phyloP scores from a whole-genome alignment of 2,797 vertebrate species.

The Muscicapa striata region DNA sequence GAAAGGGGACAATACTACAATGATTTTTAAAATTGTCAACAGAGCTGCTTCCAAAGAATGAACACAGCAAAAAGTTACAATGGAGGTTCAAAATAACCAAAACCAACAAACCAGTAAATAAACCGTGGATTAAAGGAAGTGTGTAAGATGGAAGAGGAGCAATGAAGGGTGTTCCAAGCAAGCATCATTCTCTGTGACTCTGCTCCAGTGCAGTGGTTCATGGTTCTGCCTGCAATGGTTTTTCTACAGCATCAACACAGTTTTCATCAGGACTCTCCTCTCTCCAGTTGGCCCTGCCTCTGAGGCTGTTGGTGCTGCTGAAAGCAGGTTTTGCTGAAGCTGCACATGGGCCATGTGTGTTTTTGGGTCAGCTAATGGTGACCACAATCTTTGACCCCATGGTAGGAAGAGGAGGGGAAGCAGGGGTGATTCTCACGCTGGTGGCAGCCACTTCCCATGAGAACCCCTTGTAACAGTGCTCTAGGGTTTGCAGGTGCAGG shows the following conservation, averaged over 20 bases:
- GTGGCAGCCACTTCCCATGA: slow-evolving; percentile 19
- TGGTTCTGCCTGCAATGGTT: background rate
- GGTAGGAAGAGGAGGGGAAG: background rate
- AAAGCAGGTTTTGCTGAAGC: background rate
- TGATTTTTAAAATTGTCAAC: background rate
- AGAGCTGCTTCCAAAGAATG: background rate
- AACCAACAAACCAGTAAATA: background rate
- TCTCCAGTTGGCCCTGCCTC: background rate
- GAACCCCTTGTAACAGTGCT: background rate
- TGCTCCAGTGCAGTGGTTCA: background rate
- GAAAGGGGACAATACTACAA: background rate
- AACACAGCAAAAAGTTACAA: background rate
- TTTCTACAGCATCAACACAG: background rate
- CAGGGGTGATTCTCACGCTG: slow-evolving; percentile 10
- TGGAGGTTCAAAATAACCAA: background rate
- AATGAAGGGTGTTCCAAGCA: background rate
- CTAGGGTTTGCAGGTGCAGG: slow-evolving; percentile 20
- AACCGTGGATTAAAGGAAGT: background rate
- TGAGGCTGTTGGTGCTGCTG: background rate
- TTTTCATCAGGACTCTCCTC: background rate
- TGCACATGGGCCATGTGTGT: accelerated
- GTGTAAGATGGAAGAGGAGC: background rate
- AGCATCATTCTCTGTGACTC: background rate
- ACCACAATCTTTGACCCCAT: background rate
- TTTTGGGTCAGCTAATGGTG: background rate